Conservation (phyloP, 1,140 invertebrate species). For the Aphaenogaster floridana region DNA sequence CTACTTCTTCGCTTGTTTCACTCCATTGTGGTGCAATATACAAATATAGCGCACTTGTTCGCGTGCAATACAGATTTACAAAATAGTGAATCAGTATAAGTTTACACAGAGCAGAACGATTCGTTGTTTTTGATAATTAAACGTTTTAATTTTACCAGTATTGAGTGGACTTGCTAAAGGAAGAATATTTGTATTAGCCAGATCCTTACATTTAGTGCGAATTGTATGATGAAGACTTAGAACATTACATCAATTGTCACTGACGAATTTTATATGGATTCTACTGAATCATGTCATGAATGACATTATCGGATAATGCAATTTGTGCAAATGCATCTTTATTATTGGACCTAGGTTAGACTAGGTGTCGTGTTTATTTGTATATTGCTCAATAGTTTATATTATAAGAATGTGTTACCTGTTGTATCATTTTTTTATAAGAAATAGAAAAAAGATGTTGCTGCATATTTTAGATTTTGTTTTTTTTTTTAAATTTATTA, state of each 20-base stretch:
- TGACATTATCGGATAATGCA: constrained; percentile 41
- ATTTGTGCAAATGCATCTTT: constrained; percentile 81
- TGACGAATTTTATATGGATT: constrained; percentile 55
- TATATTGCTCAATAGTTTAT: constrained; percentile 87
- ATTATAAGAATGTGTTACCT: constrained; percentile 87
- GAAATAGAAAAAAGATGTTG: constrained; percentile 87
- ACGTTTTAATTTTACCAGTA: neutral
- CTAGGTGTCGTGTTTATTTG: constrained; percentile 86
- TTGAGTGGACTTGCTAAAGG: neutral
- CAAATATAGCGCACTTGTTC: constrained; percentile 78
- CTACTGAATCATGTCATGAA: constrained; percentile 58
- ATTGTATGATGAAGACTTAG: constrained; percentile 8
- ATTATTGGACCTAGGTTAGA: constrained; percentile 84
- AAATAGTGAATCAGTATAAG: constrained; percentile 51
- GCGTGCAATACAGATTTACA: constrained; percentile 79
- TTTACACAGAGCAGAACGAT: neutral
- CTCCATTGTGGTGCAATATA: constrained; percentile 83
- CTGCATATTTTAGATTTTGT: constrained; percentile 82
- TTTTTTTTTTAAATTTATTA: constrained; percentile 50
- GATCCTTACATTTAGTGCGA: constrained; percentile 36
- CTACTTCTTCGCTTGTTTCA: constrained; percentile 63
- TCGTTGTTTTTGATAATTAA: constrained; percentile 9
- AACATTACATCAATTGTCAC: constrained; percentile 35
- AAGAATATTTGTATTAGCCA: constrained; percentile 62
- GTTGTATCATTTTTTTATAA: constrained; percentile 87